These are phyloP conservation scores for Glaucomys volans DNA, from an alignment of 2,113 vertebrate species.

Conservation along the genomic window DNA sequence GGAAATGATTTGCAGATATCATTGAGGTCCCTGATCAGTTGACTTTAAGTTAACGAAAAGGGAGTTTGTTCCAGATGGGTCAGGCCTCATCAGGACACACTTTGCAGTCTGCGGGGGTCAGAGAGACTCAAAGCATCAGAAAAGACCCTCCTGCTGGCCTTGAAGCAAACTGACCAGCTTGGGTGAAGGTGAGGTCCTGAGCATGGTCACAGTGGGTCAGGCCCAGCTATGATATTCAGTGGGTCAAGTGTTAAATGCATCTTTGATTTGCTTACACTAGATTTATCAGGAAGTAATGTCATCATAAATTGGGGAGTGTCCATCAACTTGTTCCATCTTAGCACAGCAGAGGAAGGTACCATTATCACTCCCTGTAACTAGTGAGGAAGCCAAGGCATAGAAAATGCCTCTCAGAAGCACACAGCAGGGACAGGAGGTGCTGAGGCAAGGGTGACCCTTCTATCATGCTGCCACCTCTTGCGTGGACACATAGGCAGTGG, in stretches of 20 bases:
- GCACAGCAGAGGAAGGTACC: background rate
- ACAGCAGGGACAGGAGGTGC: background rate
- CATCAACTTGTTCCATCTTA: background rate
- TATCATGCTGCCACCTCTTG: background rate
- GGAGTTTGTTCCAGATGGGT: background rate
- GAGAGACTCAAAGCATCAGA: background rate
- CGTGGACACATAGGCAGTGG: too few relatives aligned
- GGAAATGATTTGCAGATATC: too few relatives aligned
- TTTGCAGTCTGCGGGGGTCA: background rate
- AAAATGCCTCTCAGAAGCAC: background rate
- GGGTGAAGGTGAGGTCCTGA: too few relatives aligned
- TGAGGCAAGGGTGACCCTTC: background rate
- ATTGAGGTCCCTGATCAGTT: background rate
- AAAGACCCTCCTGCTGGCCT: accelerated
- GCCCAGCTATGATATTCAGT: background rate
- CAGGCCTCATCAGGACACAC: background rate
- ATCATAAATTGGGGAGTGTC: background rate
- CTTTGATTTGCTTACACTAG: background rate
- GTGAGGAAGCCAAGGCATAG: background rate
- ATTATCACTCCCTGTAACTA: background rate
- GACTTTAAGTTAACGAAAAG: background rate
- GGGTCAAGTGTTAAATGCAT: background rate
- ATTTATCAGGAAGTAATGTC: background rate
- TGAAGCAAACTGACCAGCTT: background rate
- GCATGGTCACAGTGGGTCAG: too few relatives aligned